These are phyloP conservation scores for Zophobas atratus DNA, from an alignment of 1,140 invertebrate species.

Conservation along the genomic window DNA sequence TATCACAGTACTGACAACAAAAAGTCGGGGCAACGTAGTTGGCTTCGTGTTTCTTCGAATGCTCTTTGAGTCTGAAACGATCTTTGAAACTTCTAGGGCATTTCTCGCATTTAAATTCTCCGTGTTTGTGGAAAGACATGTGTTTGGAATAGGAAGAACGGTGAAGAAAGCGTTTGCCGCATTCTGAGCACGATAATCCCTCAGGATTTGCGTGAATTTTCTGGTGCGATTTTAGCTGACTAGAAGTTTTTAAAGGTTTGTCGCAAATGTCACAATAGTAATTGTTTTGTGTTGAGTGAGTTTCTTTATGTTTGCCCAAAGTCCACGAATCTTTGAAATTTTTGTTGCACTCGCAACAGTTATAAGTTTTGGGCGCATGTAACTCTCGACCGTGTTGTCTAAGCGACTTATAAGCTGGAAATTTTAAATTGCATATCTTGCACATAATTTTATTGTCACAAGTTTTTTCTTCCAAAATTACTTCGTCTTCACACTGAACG, in stretches of 20 bases:
- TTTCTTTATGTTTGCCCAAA: neutral
- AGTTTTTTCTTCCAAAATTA: neutral
- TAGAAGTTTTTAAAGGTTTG: neutral
- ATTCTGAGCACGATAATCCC: neutral
- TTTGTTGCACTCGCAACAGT: neutral
- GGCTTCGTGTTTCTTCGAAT: slow-evolving; percentile 52
- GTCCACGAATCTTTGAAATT: neutral
- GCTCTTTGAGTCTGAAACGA: slow-evolving; percentile 48
- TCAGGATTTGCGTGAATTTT: neutral
- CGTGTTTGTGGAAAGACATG: slow-evolving; percentile 5
- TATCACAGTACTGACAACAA: slow-evolving; percentile 63
- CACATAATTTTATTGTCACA: neutral
- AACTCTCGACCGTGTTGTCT: neutral
- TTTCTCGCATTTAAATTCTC: slow-evolving; percentile 24
- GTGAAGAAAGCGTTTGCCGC: neutral
- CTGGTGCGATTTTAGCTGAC: neutral
- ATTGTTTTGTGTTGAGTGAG: neutral
- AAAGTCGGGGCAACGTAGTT: slow-evolving; percentile 45
- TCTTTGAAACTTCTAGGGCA: slow-evolving; percentile 48
- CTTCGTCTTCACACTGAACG: too few relatives aligned
- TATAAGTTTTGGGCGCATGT: neutral
- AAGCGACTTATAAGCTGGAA: neutral
- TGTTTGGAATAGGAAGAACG: slow-evolving; percentile 8
- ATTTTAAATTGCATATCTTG: neutral
- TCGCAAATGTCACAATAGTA: neutral